phyloP scores from a whole-genome alignment of 2,888 invertebrate genomes.

The Mesochorus sp. region DNA sequence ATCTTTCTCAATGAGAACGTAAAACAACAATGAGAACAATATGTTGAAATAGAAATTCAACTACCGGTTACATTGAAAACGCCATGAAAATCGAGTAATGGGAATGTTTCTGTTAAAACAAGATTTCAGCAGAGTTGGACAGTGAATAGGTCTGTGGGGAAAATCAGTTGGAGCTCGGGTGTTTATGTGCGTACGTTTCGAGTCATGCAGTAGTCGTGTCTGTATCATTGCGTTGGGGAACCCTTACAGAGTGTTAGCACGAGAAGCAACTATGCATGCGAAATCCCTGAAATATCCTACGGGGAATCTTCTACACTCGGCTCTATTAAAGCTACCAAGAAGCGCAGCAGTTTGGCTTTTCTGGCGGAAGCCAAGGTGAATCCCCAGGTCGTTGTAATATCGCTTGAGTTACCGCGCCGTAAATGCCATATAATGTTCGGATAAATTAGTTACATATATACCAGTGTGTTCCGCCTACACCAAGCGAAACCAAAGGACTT shows the following conservation, averaged over 20 bases:
- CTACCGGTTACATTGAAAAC: too few species aligned
- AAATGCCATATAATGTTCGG: constrained; percentile 48
- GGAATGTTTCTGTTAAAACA: neutral
- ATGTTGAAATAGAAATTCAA: too few species aligned
- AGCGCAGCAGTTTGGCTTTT: constrained; percentile 7
- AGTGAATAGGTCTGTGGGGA: constrained; percentile 5
- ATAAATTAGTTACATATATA: constrained; percentile 47
- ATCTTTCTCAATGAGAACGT: too few species aligned
- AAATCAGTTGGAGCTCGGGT: constrained; percentile 27
- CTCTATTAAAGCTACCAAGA: constrained; percentile 42
- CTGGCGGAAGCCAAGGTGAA: constrained; percentile 36
- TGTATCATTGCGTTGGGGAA: constrained; percentile 16
- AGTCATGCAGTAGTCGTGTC: neutral
- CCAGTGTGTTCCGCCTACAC: neutral
- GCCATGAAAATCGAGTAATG: neutral
- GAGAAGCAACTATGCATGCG: constrained; percentile 19
- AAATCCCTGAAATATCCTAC: constrained; percentile 47
- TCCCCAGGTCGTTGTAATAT: constrained; percentile 52
- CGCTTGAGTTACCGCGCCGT: constrained; percentile 45
- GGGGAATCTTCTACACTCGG: constrained; percentile 15
- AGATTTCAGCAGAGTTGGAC: neutral
- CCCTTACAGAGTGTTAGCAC: neutral
- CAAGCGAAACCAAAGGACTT: constrained; percentile 28
- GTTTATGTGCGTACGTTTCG: constrained; percentile 20
- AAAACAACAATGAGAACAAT: too few species aligned